Evolutionary conservation across 2,797 vertebrate species (phyloP), one percentile per base, ranked within the genome.

Genomic region (Cyclopterus lumpus): DNA sequence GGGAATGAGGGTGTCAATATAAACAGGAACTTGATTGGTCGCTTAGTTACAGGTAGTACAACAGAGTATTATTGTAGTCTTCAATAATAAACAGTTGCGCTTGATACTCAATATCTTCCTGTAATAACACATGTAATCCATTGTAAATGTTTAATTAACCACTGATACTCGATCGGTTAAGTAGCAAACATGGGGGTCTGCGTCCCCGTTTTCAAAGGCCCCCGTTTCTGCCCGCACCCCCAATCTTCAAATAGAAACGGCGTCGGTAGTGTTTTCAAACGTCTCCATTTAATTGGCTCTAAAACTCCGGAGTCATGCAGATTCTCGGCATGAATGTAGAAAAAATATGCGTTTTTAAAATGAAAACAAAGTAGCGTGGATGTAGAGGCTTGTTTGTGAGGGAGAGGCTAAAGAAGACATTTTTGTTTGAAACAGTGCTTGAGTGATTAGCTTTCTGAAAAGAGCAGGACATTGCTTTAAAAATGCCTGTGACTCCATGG

Each of bases 391-490:
- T 48, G 61, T 82, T 80, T 49, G 11, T 34, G 18, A 48, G 38
- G n/a, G 22, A 67, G n/a, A 74, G 4, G 20, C 67, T 67, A 76
- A 76, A 87, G 67, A 86, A 82, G 70, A 85, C 54, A 85, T 92
- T 89, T 85, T 71, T 79, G 70, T 82, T 79, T 78, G 84, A 86
- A 83, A 89, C 79, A 60, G 81, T 75, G 77, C 70, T 80, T 75
- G 77, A 86, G 68, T 80, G 90, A 89, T 93, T 90, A 60, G 69
- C 81, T 93, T 93, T 91, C 88, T 77, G 83, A 55, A 80, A 81
- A 91, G 85, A 93, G 88, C 88, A 80, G 83, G 74, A 89, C 90
- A 91, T 93, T 93, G 90, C 94, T 94, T 72, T 26, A 78, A 82
- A 89, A 89, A 67, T 83, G 85, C 71, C 83, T 48, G 66, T 79